Conservation (phyloP, 2,797 vertebrate genomes). For the Anguilla marmorata region DNA sequence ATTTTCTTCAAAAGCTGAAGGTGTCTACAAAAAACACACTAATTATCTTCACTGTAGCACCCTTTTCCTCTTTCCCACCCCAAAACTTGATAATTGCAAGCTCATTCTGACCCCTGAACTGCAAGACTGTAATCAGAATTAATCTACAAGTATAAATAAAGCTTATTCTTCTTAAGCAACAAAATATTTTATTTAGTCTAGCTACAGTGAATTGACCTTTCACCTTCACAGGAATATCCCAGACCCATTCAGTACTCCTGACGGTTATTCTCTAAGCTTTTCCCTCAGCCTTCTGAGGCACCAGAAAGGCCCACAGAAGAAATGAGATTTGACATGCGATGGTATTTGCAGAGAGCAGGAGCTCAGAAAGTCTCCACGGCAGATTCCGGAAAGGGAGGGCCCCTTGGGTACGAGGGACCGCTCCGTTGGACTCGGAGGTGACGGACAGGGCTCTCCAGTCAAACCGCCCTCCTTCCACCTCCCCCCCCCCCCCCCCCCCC, state of each 20-base stretch:
- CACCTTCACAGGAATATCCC: conserved; percentile 38
- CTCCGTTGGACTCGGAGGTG: conserved; percentile 16
- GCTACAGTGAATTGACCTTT: conserved; percentile 41
- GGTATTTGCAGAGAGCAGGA: neutral
- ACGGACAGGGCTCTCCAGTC: conserved; percentile 18
- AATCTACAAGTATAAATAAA: conserved; percentile 30
- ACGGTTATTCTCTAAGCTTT: conserved; percentile 35
- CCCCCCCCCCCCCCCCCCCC: neutral
- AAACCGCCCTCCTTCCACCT: conserved; percentile 6
- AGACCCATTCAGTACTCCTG: conserved; percentile 40
- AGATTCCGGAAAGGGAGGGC: neutral
- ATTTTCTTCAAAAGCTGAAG: conserved; percentile 36
- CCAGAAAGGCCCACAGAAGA: conserved; percentile 2
- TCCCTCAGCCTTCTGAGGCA: conserved; percentile 31
- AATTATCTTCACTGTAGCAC: conserved; percentile 39
- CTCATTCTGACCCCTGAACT: conserved; percentile 40
- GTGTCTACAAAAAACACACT: conserved; percentile 22
- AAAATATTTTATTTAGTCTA: conserved; percentile 41
- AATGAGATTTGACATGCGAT: conserved; percentile 36
- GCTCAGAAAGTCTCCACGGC: neutral
- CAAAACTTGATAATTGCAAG: conserved; percentile 34
- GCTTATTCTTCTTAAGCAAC: conserved; percentile 42
- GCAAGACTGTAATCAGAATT: conserved; percentile 15
- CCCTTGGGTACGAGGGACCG: neutral
- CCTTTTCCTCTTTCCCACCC: neutral